Evolutionary conservation across 1,140 invertebrate species (phyloP), one percentile per base, ranked within the genome.

Genomic region (Platyscapa corneri): DNA sequence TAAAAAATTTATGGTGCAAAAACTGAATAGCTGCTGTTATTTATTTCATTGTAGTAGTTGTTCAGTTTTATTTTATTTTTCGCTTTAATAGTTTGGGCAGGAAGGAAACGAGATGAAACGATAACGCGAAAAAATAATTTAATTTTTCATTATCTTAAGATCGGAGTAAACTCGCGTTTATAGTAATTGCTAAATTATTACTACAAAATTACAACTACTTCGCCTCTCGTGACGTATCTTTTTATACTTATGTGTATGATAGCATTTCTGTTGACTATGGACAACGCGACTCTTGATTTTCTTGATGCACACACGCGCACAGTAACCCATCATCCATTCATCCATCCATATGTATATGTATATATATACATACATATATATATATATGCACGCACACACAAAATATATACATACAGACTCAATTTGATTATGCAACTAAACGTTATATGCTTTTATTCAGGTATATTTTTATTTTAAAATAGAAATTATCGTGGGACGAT

Each of bases 121-220:
- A 86, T 30, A 86, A 82, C 75, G 56, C 78, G 67, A 75, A 85
- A 80, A 81, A 78, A 74, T 74, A 32, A 18, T 75, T 81, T 72
- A 72, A 27, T 30, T 65, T 86, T 82, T 82, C 34, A 83, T 78
- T 78, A 65, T 30, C 85, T 86, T 86, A 86, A 82, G 37, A 85
- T 78, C 80, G 82, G 78, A 49, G 42, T 78, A 82, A 82, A 86
- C 46, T 86, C 75, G 72, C 85, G 75, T 82, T 82, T 82, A 86
- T 23, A 86, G 42, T 86, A 82, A 85, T 46, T 82, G 72, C 80
- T 82, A 72, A 78, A 82, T 64, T 86, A 23, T 37, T 86, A 80
- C 81, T 42, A 79, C 46, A 79, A 72, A 80, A 83, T 77, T 83
- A 86, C 53, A 37, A 34, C 23, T 56, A 32, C 67, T 39, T 53